These are phyloP conservation scores for Pangasius sanitwongsei DNA, from an alignment of 2,797 vertebrate species.

Conservation along the genomic window DNA sequence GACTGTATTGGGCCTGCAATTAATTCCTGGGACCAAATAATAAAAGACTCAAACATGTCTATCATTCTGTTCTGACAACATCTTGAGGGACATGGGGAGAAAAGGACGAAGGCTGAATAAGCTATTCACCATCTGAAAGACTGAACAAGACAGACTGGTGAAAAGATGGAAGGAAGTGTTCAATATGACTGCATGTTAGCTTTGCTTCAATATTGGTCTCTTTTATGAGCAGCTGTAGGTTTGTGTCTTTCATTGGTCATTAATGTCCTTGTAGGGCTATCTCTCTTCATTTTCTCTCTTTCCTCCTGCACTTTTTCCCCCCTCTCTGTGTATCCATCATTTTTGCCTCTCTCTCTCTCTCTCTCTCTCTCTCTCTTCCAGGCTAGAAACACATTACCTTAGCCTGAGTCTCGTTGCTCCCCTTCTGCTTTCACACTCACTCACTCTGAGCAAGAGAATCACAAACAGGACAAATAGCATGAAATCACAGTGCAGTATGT, in stretches of 20 bases:
- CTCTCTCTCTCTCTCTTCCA: not conserved
- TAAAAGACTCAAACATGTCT: conserved; percentile 45
- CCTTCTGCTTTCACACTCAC: conserved; percentile 22
- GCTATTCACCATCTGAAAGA: not conserved
- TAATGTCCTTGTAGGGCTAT: not conserved
- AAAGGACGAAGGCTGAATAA: conserved; percentile 13
- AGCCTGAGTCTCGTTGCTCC: not conserved
- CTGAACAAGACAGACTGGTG: not conserved
- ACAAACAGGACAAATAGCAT: conserved; percentile 14
- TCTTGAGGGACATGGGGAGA: not conserved
- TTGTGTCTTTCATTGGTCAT: not conserved
- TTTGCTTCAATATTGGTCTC: not conserved
- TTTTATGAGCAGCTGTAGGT: not conserved
- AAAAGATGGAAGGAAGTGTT: not conserved
- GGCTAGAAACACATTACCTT: conserved; percentile 16
- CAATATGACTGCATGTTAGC: not conserved
- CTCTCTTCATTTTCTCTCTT: not conserved
- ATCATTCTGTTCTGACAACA: conserved; percentile 23
- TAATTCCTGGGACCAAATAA: conserved; percentile 54
- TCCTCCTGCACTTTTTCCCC: not conserved
- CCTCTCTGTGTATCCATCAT: not conserved
- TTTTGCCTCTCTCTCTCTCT: not conserved
- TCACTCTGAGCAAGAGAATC: conserved; percentile 14
- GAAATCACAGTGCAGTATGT: not conserved
- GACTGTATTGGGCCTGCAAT: conserved; percentile 44